A percentile compares a stretch with the other conserved stretches of the same genome.
Conservation (phyloP, 2,797 vertebrate genomes). For the Gadopsis bispinosus region DNA sequence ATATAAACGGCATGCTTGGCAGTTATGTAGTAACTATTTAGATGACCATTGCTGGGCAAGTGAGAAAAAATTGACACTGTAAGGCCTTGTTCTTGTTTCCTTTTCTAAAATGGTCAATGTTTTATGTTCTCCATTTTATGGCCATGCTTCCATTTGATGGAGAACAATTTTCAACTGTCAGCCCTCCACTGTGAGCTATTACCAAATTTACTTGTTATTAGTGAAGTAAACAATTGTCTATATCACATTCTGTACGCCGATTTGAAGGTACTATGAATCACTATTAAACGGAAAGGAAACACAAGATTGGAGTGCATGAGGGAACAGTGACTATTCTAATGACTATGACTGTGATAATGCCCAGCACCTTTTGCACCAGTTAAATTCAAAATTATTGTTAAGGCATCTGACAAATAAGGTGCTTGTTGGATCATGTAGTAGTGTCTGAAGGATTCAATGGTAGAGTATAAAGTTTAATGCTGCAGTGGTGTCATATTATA, state of each 20-base stretch:
- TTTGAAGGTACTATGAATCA: conserved; percentile 11
- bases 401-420: neutral
- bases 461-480: neutral
- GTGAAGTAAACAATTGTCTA: neutral
- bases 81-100: neutral
- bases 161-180: neutral
- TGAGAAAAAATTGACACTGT: neutral
- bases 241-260: neutral
- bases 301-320: neutral
- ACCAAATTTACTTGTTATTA: neutral
- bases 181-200: neutral
- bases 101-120: neutral
- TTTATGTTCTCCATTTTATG: neutral
- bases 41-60: neutral
- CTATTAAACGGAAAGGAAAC: neutral
- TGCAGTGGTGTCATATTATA: neutral
- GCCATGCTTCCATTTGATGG: neutral
- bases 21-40: conserved; percentile 4
- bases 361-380: conserved; percentile 10
- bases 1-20: neutral
- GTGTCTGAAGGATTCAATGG: neutral
- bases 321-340: neutral
- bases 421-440: neutral
- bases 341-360: neutral
- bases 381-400: neutral